Evolutionary conservation across 2,888 invertebrate genomes (phyloP).

Genomic region (Torymus auratus): DNA sequence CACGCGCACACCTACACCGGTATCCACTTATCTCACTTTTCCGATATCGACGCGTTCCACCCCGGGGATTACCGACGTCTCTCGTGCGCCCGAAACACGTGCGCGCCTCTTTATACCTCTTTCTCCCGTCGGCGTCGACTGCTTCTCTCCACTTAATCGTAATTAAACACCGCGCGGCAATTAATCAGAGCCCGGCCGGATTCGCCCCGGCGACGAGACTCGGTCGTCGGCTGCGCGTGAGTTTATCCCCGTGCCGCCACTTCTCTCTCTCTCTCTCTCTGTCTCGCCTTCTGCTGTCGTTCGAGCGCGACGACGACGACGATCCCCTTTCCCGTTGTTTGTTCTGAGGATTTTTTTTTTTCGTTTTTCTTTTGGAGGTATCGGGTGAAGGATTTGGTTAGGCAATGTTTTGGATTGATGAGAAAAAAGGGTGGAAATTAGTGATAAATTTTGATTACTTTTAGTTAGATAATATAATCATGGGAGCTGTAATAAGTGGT

Average conservation of each 20-base stretch:
- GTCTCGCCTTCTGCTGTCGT: neutral
- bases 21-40: no score
- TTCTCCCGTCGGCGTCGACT: constrained; percentile 23
- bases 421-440: neutral
- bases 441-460: no score
- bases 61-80: no score
- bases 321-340: constrained; percentile 23
- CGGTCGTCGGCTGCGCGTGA: neutral
- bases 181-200: constrained; percentile 58
- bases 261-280: constrained; percentile 1
- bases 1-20: no score
- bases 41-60: no score
- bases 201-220: constrained; percentile 10
- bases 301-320: no score
- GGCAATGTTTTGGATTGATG: neutral
- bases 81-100: no score
- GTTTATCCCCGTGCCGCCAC: neutral
- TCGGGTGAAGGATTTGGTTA: no score
- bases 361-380: neutral
- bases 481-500: no score
- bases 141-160: constrained; percentile 61
- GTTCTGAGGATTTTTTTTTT: neutral
- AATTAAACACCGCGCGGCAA: constrained; percentile 62
- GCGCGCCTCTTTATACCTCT: neutral
- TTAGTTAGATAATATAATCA: no score